These are phyloP conservation scores for Phaetusa simplex DNA, from an alignment of 2,113 vertebrate genomes.

Conservation along the genomic window DNA sequence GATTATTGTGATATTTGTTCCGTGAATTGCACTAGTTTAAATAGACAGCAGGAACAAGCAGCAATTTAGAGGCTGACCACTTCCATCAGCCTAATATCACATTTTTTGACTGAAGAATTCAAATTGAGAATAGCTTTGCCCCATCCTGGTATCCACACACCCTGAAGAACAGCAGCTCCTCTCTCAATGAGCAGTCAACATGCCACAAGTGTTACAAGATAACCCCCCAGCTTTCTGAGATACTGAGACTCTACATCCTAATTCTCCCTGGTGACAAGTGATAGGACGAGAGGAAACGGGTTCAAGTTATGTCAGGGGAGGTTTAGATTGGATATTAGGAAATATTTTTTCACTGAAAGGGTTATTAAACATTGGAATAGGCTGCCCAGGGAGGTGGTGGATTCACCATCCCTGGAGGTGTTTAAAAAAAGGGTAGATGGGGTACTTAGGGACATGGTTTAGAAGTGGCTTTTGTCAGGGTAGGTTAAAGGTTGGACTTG, in stretches of 20 bases:
- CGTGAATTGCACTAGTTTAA: background rate
- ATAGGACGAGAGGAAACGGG: too few species aligned
- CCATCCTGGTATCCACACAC: background rate
- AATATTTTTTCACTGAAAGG: too few species aligned
- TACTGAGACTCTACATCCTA: background rate
- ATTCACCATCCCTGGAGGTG: too few species aligned
- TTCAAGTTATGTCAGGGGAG: too few species aligned
- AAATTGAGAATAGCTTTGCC: background rate
- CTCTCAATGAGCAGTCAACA: background rate
- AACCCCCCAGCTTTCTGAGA: background rate
- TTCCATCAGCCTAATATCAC: background rate
- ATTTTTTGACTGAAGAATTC: background rate
- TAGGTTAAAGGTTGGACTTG: too few species aligned
- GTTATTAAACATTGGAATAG: too few species aligned
- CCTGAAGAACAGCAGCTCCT: background rate
- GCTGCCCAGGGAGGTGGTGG: too few species aligned
- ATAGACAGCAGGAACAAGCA: background rate
- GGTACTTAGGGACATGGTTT: too few species aligned
- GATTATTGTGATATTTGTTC: background rate
- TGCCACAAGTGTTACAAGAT: fast-evolving
- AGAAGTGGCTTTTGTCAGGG: too few species aligned
- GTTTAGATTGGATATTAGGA: too few species aligned
- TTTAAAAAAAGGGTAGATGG: too few species aligned
- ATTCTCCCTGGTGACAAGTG: too few species aligned
- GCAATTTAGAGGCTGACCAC: background rate